Percentiles rank a stretch among this genome's conserved stretches.
These are phyloP conservation scores for Ailuropoda melanoleuca DNA, from an alignment of 2,113 vertebrate genomes.

Conservation along the genomic window DNA sequence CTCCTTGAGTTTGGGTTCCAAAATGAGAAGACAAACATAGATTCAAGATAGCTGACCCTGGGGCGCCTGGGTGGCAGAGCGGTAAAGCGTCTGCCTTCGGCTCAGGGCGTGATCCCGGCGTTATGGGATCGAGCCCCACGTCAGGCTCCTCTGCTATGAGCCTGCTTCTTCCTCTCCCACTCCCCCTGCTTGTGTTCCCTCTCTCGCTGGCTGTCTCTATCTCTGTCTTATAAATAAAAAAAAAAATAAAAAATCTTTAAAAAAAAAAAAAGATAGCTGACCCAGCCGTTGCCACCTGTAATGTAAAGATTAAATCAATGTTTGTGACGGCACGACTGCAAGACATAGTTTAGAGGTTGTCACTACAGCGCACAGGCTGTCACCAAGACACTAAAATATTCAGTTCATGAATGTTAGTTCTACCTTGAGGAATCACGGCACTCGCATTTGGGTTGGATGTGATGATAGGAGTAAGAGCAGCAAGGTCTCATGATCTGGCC, in stretches of 20 bases:
- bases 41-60: neutral
- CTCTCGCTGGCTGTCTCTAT: too few species aligned
- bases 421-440: neutral
- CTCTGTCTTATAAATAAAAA: too few species aligned
- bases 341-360: neutral
- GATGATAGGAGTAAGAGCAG: neutral
- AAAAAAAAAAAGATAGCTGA: neutral
- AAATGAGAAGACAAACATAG: neutral
- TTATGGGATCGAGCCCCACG: too few species aligned
- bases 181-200: too few species aligned
- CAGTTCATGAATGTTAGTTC: neutral
- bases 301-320: neutral
- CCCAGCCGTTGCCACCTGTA: neutral
- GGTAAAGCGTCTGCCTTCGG: too few species aligned
- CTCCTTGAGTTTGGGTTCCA: neutral
- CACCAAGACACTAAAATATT: neutral
- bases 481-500: neutral
- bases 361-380: neutral
- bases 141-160: too few species aligned
- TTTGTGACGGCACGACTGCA: neutral
- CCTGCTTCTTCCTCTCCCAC: too few species aligned
- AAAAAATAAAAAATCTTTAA: too few species aligned
- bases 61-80: too few species aligned
- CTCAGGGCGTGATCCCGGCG: too few species aligned
- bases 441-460: neutral